These are phyloP conservation scores for Gallinago stenura DNA, from an alignment of 2,797 vertebrate species.

Conservation along the genomic window DNA sequence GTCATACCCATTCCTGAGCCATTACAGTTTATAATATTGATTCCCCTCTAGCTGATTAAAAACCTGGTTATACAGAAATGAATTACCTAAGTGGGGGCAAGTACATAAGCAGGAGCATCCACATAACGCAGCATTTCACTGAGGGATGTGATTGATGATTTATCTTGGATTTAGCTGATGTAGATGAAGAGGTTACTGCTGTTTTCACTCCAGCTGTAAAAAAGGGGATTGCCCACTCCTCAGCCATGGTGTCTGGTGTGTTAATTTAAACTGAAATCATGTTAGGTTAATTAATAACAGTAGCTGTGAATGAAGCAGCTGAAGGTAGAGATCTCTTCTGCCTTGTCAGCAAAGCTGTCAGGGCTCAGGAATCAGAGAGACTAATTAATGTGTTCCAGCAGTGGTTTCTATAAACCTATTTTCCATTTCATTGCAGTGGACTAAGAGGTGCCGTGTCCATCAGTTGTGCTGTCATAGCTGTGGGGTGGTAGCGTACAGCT, in stretches of 20 bases:
- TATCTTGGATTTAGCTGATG: neutral
- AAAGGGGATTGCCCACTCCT: neutral
- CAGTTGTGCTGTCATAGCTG: neutral
- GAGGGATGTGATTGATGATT: neutral
- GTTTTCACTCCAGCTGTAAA: neutral
- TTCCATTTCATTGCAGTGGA: neutral
- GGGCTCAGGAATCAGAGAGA: neutral
- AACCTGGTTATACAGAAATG: neutral
- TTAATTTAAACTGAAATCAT: constrained; percentile 56
- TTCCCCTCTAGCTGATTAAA: neutral
- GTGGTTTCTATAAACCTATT: neutral
- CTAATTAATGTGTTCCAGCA: constrained; percentile 25
- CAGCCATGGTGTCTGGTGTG: neutral
- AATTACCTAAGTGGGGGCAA: neutral
- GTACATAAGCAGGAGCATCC: neutral
- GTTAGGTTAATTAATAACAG: constrained; percentile 61
- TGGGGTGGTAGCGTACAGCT: neutral
- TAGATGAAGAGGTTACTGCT: neutral
- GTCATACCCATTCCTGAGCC: neutral
- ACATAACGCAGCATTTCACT: neutral
- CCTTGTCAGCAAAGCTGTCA: constrained; percentile 45
- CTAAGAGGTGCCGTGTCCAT: neutral
- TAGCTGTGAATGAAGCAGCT: constrained; percentile 28
- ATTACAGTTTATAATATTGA: neutral
- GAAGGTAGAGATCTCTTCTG: neutral